phyloP scores from a whole-genome alignment of 2,113 vertebrate species.

The Phalacrocorax brasilianus region DNA sequence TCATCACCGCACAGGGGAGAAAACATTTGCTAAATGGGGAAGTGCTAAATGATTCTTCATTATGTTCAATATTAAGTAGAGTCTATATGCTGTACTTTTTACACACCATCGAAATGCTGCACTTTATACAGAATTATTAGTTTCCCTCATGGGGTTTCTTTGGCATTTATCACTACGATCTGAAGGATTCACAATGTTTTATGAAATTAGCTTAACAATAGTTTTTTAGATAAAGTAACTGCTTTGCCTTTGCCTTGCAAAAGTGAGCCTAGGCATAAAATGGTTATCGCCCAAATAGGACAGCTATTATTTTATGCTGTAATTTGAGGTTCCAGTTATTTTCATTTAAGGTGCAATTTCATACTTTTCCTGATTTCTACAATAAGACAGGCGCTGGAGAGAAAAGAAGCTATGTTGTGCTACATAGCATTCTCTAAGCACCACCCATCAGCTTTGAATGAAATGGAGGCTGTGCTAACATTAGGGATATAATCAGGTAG shows the following conservation, averaged over 20 bases:
- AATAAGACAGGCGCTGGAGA: not conserved
- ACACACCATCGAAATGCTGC: not conserved
- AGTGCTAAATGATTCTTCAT: slow-evolving; percentile 1
- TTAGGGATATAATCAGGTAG: not conserved
- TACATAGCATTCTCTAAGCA: not conserved
- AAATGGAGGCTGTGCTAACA: not conserved
- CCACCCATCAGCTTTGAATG: not conserved
- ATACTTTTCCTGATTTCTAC: not conserved
- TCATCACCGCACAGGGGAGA: not conserved
- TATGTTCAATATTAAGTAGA: slow-evolving; percentile 7
- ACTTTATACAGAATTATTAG: not conserved
- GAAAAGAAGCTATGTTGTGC: not conserved
- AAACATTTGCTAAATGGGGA: not conserved
- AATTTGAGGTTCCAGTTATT: not conserved
- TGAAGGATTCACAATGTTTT: not conserved
- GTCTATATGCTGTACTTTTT: not conserved
- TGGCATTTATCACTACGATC: not conserved
- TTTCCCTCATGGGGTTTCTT: not conserved
- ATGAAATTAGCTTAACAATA: not conserved
- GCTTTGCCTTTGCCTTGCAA: not conserved
- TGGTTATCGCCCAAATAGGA: not conserved
- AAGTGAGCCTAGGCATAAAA: not conserved
- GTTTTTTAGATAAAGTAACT: not conserved
- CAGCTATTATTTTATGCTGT: not conserved
- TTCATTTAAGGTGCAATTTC: not conserved